Conservation (phyloP, 2,888 invertebrate species). For the Prionchulus punctatus region DNA sequence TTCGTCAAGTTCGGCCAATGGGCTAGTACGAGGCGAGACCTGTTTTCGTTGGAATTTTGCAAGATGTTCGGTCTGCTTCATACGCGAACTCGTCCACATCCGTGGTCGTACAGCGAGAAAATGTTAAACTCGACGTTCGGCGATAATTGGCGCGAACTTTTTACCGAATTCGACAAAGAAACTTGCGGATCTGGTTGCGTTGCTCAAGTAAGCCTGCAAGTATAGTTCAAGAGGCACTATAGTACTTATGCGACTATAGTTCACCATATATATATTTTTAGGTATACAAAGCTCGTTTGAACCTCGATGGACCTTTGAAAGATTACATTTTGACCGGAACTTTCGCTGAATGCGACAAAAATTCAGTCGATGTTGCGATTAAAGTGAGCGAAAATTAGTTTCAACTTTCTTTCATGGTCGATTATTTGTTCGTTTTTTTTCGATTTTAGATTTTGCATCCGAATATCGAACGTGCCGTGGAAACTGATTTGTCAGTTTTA, state of each 20-base stretch:
- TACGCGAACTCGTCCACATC: conserved; percentile 30
- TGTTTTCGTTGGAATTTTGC: conserved; percentile 39
- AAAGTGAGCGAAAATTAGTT: conserved; percentile 7
- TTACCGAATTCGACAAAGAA: conserved; percentile 31
- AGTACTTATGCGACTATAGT: neutral
- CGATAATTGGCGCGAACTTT: conserved; percentile 31
- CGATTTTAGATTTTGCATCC: conserved; percentile 35
- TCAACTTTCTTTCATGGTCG: conserved; percentile 21
- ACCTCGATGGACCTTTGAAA: conserved; percentile 10
- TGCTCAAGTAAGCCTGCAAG: conserved; percentile 34
- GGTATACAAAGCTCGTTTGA: conserved; percentile 27
- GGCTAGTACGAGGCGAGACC: conserved; percentile 39
- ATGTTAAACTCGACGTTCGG: conserved; percentile 29
- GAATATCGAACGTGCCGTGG: conserved; percentile 30
- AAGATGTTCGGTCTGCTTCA: conserved; percentile 34
- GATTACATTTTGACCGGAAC: neutral
- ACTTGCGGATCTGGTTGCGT: conserved; percentile 43
- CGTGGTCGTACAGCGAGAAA: conserved; percentile 34
- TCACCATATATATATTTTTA: conserved; percentile 9
- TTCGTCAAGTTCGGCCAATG: conserved; percentile 42
- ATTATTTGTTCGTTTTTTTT: conserved; percentile 30
- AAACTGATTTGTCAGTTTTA: conserved; percentile 37
- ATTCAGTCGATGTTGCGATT: neutral
- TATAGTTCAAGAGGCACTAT: neutral
- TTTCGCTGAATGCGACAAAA: too few relatives aligned